Conservation (phyloP, 2,797 vertebrate species). For the Myotis vivesi region DNA sequence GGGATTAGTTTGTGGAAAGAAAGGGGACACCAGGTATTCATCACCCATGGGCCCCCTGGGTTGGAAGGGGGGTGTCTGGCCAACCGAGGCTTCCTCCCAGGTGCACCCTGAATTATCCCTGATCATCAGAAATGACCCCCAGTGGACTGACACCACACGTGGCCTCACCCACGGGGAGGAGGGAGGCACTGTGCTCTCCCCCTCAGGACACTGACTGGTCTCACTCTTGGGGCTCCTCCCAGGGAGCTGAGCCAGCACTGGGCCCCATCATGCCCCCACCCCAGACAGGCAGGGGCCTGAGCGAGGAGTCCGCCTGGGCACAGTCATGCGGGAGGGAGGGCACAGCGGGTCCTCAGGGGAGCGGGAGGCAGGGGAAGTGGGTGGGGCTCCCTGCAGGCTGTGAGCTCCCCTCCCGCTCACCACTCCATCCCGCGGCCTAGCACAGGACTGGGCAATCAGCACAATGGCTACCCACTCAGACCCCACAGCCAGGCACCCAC, state of each 20-base stretch:
- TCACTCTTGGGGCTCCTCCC: conserved; percentile 37
- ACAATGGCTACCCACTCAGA: background rate
- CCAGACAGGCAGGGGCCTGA: background rate
- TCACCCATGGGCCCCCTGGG: background rate
- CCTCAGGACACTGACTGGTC: conserved; percentile 58
- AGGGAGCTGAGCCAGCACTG: rapidly evolving
- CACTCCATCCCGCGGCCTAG: background rate
- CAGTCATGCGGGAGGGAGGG: too few relatives aligned
- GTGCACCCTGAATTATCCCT: conserved; percentile 44
- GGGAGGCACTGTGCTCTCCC: conserved; percentile 67
- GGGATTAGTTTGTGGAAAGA: conserved; percentile 26
- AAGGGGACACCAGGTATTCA: background rate
- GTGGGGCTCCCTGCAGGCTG: background rate
- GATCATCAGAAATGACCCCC: conserved; percentile 76
- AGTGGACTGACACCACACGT: conserved; percentile 72
- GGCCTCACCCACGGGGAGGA: conserved; percentile 52
- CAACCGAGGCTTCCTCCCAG: background rate
- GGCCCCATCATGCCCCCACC: too few relatives aligned
- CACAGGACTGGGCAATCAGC: background rate
- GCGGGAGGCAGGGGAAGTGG: background rate
- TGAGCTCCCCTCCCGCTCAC: background rate
- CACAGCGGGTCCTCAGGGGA: background rate
- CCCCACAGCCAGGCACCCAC: background rate
- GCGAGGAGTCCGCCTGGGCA: background rate
- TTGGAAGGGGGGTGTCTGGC: background rate